Conservation (phyloP, 2,113 vertebrate species). For the Gyps fulvus region DNA sequence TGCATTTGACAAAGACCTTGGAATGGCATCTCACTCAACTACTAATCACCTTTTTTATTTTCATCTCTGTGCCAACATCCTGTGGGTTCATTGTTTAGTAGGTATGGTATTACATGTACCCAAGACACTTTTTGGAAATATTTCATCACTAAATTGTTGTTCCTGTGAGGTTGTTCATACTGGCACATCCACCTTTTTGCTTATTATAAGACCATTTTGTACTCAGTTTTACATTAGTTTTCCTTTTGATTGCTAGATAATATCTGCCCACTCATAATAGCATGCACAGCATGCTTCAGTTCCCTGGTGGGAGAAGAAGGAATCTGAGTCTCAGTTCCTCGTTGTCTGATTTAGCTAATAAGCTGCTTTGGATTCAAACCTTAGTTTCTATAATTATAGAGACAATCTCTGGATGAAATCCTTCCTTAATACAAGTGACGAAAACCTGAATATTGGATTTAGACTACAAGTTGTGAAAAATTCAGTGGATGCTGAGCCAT, state of each 20-base stretch:
- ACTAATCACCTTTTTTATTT: background rate
- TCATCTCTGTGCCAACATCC: background rate
- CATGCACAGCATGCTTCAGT: background rate
- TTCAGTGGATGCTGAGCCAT: background rate
- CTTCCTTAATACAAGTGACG: background rate
- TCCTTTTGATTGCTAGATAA: background rate
- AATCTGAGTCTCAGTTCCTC: background rate
- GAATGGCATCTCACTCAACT: background rate
- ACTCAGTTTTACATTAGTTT: background rate
- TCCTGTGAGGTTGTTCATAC: background rate
- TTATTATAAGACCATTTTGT: background rate
- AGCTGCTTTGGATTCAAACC: background rate
- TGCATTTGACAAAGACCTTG: background rate
- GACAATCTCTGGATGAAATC: background rate
- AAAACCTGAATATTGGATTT: background rate
- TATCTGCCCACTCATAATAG: background rate
- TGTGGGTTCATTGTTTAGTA: constrained; percentile 3
- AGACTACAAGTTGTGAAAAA: background rate
- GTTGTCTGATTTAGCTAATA: background rate
- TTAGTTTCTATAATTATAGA: background rate
- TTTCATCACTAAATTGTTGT: background rate
- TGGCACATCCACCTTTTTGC: background rate
- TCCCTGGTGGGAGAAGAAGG: background rate
- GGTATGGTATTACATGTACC: background rate
- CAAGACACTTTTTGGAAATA: background rate